Conservation (phyloP, 92 coral and sea anemone genomes). For the Epizoanthus ramosus region DNA sequence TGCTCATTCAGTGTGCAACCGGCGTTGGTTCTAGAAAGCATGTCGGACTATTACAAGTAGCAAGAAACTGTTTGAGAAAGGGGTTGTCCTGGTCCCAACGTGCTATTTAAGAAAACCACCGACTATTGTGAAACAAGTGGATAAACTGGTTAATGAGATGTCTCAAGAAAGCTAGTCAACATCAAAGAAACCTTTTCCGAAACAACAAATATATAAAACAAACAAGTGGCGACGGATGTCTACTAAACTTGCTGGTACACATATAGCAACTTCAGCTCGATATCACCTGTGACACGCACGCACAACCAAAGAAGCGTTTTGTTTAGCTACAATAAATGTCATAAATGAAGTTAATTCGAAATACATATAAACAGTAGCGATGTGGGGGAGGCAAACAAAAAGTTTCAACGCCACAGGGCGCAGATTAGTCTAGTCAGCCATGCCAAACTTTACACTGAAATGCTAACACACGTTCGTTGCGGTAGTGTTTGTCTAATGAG, state of each 20-base stretch:
- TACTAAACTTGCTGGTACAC: conserved; percentile 6
- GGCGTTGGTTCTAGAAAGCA: not conserved
- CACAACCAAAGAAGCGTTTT: not conserved
- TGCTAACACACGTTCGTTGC: not conserved
- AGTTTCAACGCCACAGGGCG: conserved; percentile 18
- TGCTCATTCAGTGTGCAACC: conserved; percentile 4
- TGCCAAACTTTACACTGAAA: conserved; percentile 7
- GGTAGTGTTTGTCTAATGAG: not conserved
- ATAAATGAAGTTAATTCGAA: not conserved
- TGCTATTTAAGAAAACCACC: not conserved
- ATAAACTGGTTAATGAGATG: conserved; percentile 8
- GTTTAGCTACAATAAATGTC: conserved; percentile 11
- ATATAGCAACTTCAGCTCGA: not conserved
- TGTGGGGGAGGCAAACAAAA: not conserved
- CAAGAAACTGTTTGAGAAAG: not conserved
- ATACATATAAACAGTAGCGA: not conserved
- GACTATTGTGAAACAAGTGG: not conserved
- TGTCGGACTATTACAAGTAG: not conserved
- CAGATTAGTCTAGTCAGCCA: conserved; percentile 17
- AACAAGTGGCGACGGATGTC: conserved; percentile 17
- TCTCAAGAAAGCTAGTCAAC: conserved; percentile 5
- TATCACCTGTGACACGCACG: not conserved
- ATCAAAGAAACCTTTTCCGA: conserved; percentile 41
- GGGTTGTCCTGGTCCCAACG: not conserved
- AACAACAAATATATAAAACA: not conserved